These are phyloP conservation scores for Hemibagrus guttatus DNA, from an alignment of 2,797 vertebrate species.

Conservation along the genomic window DNA sequence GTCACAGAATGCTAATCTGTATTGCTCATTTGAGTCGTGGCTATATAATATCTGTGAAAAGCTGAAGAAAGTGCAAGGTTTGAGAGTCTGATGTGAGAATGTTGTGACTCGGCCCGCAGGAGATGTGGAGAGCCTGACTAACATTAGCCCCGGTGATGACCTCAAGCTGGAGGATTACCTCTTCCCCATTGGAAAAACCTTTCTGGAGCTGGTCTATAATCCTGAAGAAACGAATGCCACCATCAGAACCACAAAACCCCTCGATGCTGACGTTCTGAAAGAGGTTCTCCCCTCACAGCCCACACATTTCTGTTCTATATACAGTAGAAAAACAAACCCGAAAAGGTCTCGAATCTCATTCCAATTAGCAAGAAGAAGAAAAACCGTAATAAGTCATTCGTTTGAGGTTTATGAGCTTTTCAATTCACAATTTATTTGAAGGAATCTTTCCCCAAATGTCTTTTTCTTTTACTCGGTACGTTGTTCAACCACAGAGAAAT, in stretches of 20 bases:
- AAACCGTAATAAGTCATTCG: not conserved
- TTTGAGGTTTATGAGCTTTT: not conserved
- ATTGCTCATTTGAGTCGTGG: not conserved
- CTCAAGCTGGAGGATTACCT: not conserved
- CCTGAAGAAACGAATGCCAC: slow-evolving; percentile 44
- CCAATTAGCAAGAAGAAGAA: not conserved
- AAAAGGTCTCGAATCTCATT: not conserved
- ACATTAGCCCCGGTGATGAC: slow-evolving; percentile 39
- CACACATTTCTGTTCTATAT: not conserved
- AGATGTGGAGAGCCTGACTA: slow-evolving; percentile 67
- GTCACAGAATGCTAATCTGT: not conserved
- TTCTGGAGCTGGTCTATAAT: slow-evolving; percentile 56
- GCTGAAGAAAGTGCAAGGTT: too few relatives aligned
- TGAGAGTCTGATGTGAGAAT: not conserved
- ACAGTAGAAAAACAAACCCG: not conserved
- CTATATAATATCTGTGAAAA: not conserved
- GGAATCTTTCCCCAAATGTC: not conserved
- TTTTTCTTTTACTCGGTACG: not conserved
- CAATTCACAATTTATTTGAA: not conserved
- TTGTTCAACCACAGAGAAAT: not conserved
- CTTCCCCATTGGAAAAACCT: slow-evolving; percentile 30
- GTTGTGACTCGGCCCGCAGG: slow-evolving; percentile 48
- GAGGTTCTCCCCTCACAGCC: slow-evolving; percentile 37
- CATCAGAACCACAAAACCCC: slow-evolving; percentile 58
- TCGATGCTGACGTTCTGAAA: slow-evolving; percentile 62